Conservation (phyloP, 1,140 invertebrate genomes). For the Dinothrombium tinctorium region DNA sequence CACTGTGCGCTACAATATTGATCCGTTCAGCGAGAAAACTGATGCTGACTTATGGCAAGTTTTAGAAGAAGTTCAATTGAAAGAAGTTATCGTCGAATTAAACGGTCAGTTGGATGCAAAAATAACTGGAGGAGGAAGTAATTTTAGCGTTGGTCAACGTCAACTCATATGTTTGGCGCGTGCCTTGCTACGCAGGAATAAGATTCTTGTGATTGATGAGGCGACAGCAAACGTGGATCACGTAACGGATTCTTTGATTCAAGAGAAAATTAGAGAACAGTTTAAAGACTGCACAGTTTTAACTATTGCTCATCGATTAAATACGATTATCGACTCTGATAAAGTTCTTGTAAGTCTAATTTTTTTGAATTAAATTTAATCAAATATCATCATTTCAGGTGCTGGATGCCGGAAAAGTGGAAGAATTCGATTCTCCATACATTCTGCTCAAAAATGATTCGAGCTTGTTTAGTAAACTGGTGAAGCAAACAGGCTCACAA, state of each 20-base stretch:
- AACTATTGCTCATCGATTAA: slow-evolving; percentile 23
- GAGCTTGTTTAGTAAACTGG: too few species aligned
- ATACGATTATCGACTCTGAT: slow-evolving; percentile 23
- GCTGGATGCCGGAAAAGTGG: too few species aligned
- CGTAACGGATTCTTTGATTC: slow-evolving; percentile 27
- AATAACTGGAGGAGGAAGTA: slow-evolving; percentile 7
- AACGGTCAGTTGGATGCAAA: slow-evolving; percentile 8
- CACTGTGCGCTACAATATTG: slow-evolving; percentile 17
- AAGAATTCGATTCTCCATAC: too few species aligned
- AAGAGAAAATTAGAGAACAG: slow-evolving; percentile 20
- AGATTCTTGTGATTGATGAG: slow-evolving; percentile 23
- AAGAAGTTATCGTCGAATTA: slow-evolving; percentile 28
- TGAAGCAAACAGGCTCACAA: too few species aligned
- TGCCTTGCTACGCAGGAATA: slow-evolving; percentile 21
- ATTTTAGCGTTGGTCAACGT: slow-evolving; percentile 23
- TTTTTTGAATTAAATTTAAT: too few species aligned
- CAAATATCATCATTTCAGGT: too few species aligned
- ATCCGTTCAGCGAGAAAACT: slow-evolving; percentile 14
- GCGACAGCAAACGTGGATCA: slow-evolving; percentile 47
- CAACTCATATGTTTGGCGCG: slow-evolving; percentile 25
- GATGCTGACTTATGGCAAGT: slow-evolving; percentile 45
- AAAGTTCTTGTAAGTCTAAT: slow-evolving; percentile 13
- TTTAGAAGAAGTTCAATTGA: slow-evolving; percentile 47
- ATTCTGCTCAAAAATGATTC: too few species aligned
- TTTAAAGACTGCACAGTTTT: slow-evolving; percentile 22